Base-by-base conservation (phyloP, 2,797 vertebrate genomes). In the Ciconia nigra region DNA sequence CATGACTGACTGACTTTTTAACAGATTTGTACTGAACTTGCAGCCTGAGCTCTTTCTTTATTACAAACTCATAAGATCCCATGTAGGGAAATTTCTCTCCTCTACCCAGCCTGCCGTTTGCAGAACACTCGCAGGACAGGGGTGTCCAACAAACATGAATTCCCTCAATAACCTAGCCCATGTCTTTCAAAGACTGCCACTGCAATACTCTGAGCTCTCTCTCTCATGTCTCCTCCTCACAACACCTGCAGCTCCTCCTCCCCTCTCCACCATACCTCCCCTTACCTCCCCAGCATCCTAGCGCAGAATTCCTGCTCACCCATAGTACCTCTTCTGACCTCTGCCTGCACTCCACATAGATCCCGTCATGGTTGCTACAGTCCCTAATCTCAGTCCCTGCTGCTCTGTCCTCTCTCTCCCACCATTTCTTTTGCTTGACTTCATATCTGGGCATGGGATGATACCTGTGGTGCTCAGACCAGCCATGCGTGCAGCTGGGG, bases 11-110 rank as follows among this genome's bases (percentile, higher is more conserved):
- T 35, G 41, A 55, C 37, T 63, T 89, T 44, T 89, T 35, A 89
- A 91, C 10, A 29, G 41, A 63, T 37, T 82, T 49, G 14, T 59
- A 29, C 4, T 33, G 22, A 87, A 51, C 31, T 37, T 89, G 31
- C 15, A 74, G 10, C 0, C 0, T 35, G 42, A 87, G 21, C 15
- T 33, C 7, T 5, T 33, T 11, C 59, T 74, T 52, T 31, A 33
- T 63, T 49, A 42, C 3, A 55, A 37, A 71, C 5, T 39, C 8
- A 1, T 12, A 62, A 77, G 33, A 73, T 1, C 0, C 2, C 5
- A 39, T 6, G 5, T 15, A 85, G 21, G 15, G 73, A 76, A 87
- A 72, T 58, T 29, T 65, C 5, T 11, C 6, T 77, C 12, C 39
- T 80, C n/a, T 58, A 57, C 25, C 21, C 29, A 85, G 29, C 17